Evolutionary conservation across 1,140 invertebrate genomes (phyloP), one percentile per base, ranked within the genome.

Genomic region (Agrypnia vestita): DNA sequence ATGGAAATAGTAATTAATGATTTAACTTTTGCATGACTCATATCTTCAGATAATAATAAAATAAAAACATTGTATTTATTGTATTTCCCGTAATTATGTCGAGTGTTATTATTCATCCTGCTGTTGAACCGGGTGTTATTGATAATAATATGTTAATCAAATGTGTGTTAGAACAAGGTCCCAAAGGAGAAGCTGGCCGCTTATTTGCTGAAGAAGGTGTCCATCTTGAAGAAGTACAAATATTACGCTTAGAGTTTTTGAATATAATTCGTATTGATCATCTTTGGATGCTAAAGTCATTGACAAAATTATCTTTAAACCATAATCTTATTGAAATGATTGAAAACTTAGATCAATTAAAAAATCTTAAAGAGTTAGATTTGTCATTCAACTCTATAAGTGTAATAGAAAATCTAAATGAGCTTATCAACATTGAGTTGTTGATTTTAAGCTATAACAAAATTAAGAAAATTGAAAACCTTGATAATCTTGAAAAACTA

Each of bases 201-300:
- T 86, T 94, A n/a, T 91, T 92, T 80, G 87, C 90, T 21, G 87
- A 92, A 85, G 92, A 94, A 86, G 92, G 92, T 3, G 90, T 94
- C 15, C 91, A 93, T 59, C 88, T 93, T 79, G 91, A 93, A 12
- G n/a, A 93, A 84, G 91, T 94, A 0, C 84, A 86, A 71, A 87
- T 91, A 78, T 89, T 95, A 72, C 87, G 93, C 11, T 87, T 95
- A 7, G 94, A 95, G 85, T 94, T 93, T 84, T 90, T 92, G 76
- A 97, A 98, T 85, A 98, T 99, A 53, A 91, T 94, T 76, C 94
- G 94, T 88, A 98, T 99, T 62, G 96, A 98, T 87, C 95, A 97
- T 88, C 89, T 99, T 9, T 93, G 94, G 72, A 91, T 91, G 84
- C 87, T 98, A 0, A 91, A 91, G 7, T 92, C 96, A 62, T 88